A percentile compares a stretch with the other conserved stretches of the same genome.
These are phyloP conservation scores for Pollenia angustigena DNA, from an alignment of 2,888 invertebrate species.

Conservation along the genomic window DNA sequence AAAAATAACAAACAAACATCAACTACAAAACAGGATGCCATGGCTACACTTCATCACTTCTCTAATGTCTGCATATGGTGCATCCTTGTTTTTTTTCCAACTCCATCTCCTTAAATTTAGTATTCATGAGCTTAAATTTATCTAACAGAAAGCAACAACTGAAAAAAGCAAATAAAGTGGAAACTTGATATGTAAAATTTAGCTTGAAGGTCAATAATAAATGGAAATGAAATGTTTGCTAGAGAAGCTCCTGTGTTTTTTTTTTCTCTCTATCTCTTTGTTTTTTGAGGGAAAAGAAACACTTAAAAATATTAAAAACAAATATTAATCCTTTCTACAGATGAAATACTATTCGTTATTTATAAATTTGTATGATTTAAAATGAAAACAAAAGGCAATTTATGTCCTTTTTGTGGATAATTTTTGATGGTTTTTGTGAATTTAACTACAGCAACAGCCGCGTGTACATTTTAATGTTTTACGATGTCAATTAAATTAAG, in stretches of 20 bases:
- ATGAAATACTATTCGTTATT: conserved; percentile 36
- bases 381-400: conserved; percentile 73
- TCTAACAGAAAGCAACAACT: background rate
- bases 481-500: conserved; percentile 84
- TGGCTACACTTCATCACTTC: conserved; percentile 32
- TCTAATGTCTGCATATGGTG: conserved; percentile 45
- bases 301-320: conserved; percentile 73
- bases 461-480: conserved; percentile 66
- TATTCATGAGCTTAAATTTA: conserved; percentile 10
- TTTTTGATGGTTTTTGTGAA: conserved; percentile 43
- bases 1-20: conserved; percentile 11
- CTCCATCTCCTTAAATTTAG: background rate
- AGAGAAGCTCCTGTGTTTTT: conserved; percentile 30
- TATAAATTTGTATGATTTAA: conserved; percentile 36
- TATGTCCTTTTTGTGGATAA: conserved; percentile 40
- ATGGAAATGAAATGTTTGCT: conserved; percentile 62
- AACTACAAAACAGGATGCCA: conserved; percentile 50
- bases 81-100: conserved; percentile 27
- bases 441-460: conserved; percentile 60
- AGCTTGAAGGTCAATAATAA: conserved; percentile 71
- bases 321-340: conserved; percentile 76
- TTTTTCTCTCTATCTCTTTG: background rate
- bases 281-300: conserved; percentile 58
- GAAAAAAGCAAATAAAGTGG: conserved; percentile 68
- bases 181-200: conserved; percentile 71